Percentiles rank a stretch among this genome's conserved stretches.
phyloP scores from a whole-genome alignment of 1,140 invertebrate species.

The Dolichoris vasculosae region DNA sequence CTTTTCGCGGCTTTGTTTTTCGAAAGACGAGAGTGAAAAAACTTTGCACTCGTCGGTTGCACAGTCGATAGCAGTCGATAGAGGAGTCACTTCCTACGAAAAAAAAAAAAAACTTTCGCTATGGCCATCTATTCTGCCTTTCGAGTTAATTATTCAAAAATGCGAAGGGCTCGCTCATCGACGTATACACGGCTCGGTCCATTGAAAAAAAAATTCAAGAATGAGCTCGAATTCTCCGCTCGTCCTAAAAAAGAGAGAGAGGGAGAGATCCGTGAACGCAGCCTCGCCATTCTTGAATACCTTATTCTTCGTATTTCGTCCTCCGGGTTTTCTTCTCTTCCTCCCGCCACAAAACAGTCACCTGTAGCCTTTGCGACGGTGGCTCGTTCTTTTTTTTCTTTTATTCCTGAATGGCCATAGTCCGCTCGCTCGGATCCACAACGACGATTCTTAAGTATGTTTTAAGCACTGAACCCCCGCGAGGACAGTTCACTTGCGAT shows the following conservation, averaged over 20 bases:
- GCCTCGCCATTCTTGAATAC: constrained; percentile 20
- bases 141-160: constrained; percentile 41
- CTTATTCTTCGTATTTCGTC: constrained; percentile 38
- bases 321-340: constrained; percentile 5
- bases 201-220: constrained; percentile 42
- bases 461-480: constrained; percentile 46
- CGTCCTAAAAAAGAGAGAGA: background rate
- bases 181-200: background rate
- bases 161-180: constrained; percentile 10
- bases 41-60: background rate
- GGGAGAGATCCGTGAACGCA: background rate
- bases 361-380: constrained; percentile 6
- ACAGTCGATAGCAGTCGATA: background rate
- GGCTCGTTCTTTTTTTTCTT: constrained; percentile 10
- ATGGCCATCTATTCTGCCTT: background rate
- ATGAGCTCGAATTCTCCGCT: constrained; percentile 20
- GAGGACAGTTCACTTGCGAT: constrained; percentile 41
- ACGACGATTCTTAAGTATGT: constrained; percentile 44
- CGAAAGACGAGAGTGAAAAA: background rate
- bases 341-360: constrained; percentile 37
- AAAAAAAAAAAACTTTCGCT: constrained; percentile 14
- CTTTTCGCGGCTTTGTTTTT: background rate
- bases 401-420: constrained; percentile 20
- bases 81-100: background rate
- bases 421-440: background rate